phyloP scores from a whole-genome alignment of 2,888 invertebrate species.

The Melanotus villosus region DNA sequence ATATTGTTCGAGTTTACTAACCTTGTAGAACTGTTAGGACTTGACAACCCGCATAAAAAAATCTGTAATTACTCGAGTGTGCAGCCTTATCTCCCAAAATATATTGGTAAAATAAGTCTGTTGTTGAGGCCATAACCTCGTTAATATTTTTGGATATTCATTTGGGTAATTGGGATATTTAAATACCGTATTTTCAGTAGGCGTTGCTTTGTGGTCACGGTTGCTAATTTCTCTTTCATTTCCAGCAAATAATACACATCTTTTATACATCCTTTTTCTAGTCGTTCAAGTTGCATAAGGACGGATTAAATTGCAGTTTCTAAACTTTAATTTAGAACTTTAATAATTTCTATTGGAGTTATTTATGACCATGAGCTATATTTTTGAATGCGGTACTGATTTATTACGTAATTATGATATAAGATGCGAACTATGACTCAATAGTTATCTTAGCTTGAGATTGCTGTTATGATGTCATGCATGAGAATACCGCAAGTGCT shows the following conservation, averaged over 20 bases:
- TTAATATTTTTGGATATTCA: constrained; percentile 13
- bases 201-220: constrained; percentile 6
- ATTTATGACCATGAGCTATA: constrained; percentile 17
- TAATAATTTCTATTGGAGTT: background rate
- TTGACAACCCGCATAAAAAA: constrained; percentile 1
- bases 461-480: too few species aligned
- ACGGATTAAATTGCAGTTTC: background rate
- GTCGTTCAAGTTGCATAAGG: constrained; percentile 10
- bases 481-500: too few species aligned
- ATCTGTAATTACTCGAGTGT: background rate
- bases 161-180: constrained; percentile 12
- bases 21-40: background rate
- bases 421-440: constrained; percentile 25
- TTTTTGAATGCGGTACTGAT: constrained; percentile 28
- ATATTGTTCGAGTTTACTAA: too few species aligned
- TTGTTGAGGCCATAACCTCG: constrained; percentile 17
- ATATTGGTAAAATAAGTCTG: constrained; percentile 10
- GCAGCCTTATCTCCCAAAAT: constrained; percentile 15
- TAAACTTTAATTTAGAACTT: background rate
- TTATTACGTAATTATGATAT: constrained; percentile 4
- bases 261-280: background rate
- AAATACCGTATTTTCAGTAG: constrained; percentile 9
- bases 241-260: background rate
- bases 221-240: background rate
- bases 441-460: constrained; percentile 11